Evolutionary conservation across 2,113 vertebrate species (phyloP), one percentile per base, ranked within the genome.

Genomic region (Dolichotis patagonum): DNA sequence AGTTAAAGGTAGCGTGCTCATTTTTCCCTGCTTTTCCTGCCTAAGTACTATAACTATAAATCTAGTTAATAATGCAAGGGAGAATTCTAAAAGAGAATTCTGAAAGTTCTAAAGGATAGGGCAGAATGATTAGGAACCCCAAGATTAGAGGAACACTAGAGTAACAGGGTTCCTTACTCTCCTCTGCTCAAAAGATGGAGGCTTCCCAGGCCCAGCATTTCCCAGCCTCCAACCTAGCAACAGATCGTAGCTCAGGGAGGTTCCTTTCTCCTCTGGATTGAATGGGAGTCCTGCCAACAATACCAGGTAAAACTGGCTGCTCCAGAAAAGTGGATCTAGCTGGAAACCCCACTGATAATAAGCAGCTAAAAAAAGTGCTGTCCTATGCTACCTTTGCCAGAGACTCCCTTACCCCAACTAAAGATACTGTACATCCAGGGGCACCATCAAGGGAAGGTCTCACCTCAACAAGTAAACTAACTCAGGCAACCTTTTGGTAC

Each of bases 31-130:
- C 41, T 81, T 13, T 13, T 95, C 54, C 38, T 75, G 58, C n/a
- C 46, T 58, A 65, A 67, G 24, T 43, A 78, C 54, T 41, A 86
- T 54, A 93, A n/a, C 32, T 54, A 86, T 67, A 84, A 80, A 90
- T 24, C 32, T 63, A 81, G 81, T 24, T 65, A 96, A 67, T 58
- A 87, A 92, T 86, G 32, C 73, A 90, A 96, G 41, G 67, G 19
- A 83, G 56, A n/a, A 60, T 20, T 46, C 46, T 52, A 63, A 75
- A 91, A 60, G 67, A 84, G 38, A 69, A 88, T 92, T 90, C 38
- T 77, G 38, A 38, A 87, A 65, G 20, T 12, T 19, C 2, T 81
- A 71, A 90, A 92, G 62, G 77, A 38, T 28, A 88, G 81, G 19
- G 13, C 49, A 90, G 17, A 95, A 73, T 87, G 26, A 9, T 89